These are phyloP conservation scores for Nothura maculosa DNA, from an alignment of 2,797 vertebrate genomes.

Conservation along the genomic window DNA sequence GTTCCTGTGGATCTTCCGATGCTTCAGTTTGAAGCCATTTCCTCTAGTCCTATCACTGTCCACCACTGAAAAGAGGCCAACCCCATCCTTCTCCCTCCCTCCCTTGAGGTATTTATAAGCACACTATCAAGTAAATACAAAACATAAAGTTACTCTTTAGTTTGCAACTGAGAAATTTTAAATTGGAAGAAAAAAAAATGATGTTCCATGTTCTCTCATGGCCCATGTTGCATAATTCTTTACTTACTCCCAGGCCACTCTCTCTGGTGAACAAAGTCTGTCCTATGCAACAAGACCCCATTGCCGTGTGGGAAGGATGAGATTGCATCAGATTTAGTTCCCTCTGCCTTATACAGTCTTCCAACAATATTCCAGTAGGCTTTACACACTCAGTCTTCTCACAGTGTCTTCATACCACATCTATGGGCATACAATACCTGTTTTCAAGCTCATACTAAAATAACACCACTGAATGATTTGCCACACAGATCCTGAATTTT, in stretches of 20 bases:
- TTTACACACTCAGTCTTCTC: neutral
- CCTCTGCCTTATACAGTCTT: neutral
- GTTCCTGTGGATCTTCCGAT: no score
- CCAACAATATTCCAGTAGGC: neutral
- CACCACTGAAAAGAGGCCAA: no score
- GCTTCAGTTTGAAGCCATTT: no score
- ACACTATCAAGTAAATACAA: neutral
- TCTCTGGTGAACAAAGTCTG: neutral
- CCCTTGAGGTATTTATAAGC: no score
- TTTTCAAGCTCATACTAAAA: neutral
- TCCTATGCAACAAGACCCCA: neutral
- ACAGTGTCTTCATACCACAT: neutral
- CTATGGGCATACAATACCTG: fast-evolving
- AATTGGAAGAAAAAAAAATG: neutral
- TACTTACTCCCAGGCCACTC: neutral
- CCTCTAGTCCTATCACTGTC: no score
- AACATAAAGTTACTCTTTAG: constrained; percentile 5
- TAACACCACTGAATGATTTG: neutral
- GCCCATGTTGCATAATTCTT: neutral
- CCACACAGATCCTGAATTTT: neutral
- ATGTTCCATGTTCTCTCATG: neutral
- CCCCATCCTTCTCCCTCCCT: no score
- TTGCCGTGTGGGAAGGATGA: fast-evolving
- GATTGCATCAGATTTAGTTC: neutral
- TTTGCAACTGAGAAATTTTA: neutral